Evolutionary conservation across 2,888 invertebrate species (phyloP).

Genomic region (Ennomos erosarius): DNA sequence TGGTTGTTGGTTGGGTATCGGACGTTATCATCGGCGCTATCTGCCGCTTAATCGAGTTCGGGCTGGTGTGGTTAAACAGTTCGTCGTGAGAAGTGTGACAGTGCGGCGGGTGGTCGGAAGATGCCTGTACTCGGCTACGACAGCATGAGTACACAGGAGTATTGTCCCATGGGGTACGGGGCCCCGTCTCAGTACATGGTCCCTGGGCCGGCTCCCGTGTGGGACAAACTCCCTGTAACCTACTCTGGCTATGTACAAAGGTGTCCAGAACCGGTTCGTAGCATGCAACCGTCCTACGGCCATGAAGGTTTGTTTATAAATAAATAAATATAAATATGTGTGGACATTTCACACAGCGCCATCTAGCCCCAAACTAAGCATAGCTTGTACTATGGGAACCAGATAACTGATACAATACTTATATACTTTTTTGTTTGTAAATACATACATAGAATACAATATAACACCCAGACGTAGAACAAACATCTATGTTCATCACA

Average conservation of each 20-base stretch:
- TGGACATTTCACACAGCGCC: too few relatives aligned
- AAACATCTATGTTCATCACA: too few relatives aligned
- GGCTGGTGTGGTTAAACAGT: slow-evolving; percentile 57
- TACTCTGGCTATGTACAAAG: slow-evolving; percentile 58
- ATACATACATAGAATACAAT: too few relatives aligned
- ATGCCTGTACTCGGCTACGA: slow-evolving; percentile 78
- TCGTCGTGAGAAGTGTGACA: slow-evolving; percentile 52
- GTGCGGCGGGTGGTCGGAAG: slow-evolving; percentile 58
- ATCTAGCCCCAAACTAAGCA: too few relatives aligned
- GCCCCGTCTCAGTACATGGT: slow-evolving; percentile 61
- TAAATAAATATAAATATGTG: too few relatives aligned
- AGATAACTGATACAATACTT: too few relatives aligned
- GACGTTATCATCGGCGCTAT: slow-evolving; percentile 53
- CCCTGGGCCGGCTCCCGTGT: slow-evolving; percentile 53
- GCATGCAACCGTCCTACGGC: slow-evolving; percentile 35
- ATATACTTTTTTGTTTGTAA: too few relatives aligned
- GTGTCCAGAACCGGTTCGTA: slow-evolving; percentile 45
- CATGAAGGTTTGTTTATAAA: slow-evolving; percentile 66
- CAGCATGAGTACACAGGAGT: slow-evolving; percentile 70
- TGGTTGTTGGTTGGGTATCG: slow-evolving; percentile 59
- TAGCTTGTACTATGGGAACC: too few relatives aligned
- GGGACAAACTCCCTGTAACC: slow-evolving; percentile 66
- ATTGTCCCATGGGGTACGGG: slow-evolving; percentile 65
- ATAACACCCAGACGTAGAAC: too few relatives aligned
- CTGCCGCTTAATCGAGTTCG: slow-evolving; percentile 43